Conservation (phyloP, 1,140 invertebrate species). For the Thaumatotibia leucotreta region DNA sequence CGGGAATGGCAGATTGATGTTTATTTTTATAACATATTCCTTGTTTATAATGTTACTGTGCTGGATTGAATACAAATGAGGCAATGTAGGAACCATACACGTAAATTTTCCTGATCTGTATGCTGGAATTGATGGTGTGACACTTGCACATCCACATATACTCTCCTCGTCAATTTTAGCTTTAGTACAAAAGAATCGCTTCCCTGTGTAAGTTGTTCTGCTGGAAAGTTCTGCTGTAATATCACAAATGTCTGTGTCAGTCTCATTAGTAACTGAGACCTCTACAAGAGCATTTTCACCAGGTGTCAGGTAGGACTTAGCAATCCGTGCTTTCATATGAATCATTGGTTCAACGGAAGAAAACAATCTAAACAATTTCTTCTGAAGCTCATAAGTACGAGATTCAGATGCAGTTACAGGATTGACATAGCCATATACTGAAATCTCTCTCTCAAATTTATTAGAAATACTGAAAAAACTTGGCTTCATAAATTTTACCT, state of each 20-base stretch:
- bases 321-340: not conserved
- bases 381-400: not conserved
- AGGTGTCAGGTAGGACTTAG: not conserved
- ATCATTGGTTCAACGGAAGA: not conserved
- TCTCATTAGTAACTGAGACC: not conserved
- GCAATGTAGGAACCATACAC: not conserved
- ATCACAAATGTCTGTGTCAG: not conserved
- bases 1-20: not conserved
- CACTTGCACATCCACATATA: not conserved
- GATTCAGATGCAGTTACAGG: not conserved
- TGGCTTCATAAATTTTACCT: not conserved
- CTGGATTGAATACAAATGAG: not conserved
- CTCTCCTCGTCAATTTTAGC: not conserved
- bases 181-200: not conserved
- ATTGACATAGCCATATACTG: not conserved
- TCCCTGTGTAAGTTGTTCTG: not conserved
- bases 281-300: not conserved
- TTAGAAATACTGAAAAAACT: not conserved
- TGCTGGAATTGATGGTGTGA: not conserved
- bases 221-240: not conserved
- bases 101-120: not conserved
- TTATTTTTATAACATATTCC: not conserved
- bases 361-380: not conserved
- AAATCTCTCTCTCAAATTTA: not conserved
- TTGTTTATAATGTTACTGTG: not conserved